Conservation (phyloP, 2,888 invertebrate species). For the Rhodophaea formosa region DNA sequence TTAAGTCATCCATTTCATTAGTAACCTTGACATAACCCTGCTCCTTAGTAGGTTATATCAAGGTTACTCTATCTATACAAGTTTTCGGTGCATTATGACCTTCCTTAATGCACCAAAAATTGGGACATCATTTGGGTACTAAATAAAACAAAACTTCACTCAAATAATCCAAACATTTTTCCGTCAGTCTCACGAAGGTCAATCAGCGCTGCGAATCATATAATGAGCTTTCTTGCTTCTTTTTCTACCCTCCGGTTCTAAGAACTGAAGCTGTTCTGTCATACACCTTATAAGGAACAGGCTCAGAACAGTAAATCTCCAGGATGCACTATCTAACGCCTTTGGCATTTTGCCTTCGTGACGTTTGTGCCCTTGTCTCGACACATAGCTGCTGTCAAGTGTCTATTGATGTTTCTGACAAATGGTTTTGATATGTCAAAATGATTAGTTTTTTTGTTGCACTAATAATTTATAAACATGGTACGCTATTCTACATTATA, state of each 20-base stretch:
- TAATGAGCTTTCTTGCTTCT: conserved; percentile 31
- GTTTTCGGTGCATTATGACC: too few relatives aligned
- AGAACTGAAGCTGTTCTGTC: background rate
- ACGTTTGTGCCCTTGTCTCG: conserved; percentile 23
- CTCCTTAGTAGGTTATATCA: too few relatives aligned
- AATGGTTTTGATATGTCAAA: conserved; percentile 15
- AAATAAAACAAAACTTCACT: background rate
- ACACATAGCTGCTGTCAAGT: conserved; percentile 19
- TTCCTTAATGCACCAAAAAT: too few relatives aligned
- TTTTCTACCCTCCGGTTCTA: conserved; percentile 12
- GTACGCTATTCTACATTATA: background rate
- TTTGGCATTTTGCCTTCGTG: conserved; percentile 22
- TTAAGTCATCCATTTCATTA: too few relatives aligned
- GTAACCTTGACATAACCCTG: too few relatives aligned
- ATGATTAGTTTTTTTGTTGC: conserved; percentile 5
- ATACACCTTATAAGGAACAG: conserved; percentile 3
- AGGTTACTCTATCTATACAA: too few relatives aligned
- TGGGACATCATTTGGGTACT: too few relatives aligned
- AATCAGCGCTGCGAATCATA: background rate
- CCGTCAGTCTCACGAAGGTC: background rate
- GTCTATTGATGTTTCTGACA: conserved; percentile 22
- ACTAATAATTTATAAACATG: background rate
- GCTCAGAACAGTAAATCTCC: too few relatives aligned
- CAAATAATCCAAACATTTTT: background rate
- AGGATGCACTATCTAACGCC: conserved; percentile 16